A percentile compares a stretch with the other conserved stretches of the same genome.
Evolutionary conservation across 2,888 invertebrate genomes (phyloP).

Genomic region (Ormyrus thymus): DNA sequence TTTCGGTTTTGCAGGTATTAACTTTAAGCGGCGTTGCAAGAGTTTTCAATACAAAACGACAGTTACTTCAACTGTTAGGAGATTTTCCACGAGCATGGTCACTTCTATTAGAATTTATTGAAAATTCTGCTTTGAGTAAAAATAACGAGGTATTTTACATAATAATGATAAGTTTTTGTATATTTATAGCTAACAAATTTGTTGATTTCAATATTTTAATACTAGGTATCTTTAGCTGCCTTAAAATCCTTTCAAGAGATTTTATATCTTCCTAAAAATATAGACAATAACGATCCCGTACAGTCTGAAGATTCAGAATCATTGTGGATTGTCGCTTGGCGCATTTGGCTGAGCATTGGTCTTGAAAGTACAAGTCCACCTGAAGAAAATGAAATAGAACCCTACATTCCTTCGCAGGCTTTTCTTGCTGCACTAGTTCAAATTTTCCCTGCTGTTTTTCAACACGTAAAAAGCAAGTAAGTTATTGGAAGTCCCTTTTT

Average conservation of each 20-base stretch:
- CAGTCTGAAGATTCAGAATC: conserved; percentile 76
- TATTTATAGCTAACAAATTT: neutral
- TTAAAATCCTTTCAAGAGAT: conserved; percentile 98
- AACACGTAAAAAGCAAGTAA: conserved; percentile 87
- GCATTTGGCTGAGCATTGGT: conserved; percentile 93
- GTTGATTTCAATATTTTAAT: neutral
- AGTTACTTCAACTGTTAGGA: conserved; percentile 87
- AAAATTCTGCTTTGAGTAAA: conserved; percentile 91
- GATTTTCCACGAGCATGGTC: conserved; percentile 97
- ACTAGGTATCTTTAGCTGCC: conserved; percentile 91
- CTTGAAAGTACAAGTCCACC: conserved; percentile 83
- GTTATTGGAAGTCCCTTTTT: conserved; percentile 61
- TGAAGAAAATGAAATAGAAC: conserved; percentile 76
- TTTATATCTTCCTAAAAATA: conserved; percentile 81
- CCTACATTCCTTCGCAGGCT: conserved; percentile 93
- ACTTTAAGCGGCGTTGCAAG: conserved; percentile 94
- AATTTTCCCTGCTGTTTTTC: conserved; percentile 96
- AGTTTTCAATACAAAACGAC: conserved; percentile 93
- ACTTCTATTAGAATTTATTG: conserved; percentile 93
- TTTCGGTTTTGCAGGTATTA: conserved; percentile 78
- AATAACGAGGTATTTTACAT: conserved; percentile 87
- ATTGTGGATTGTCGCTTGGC: conserved; percentile 89
- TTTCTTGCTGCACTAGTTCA: conserved; percentile 96
- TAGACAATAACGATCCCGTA: conserved; percentile 71
- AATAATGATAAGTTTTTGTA: neutral